Conservation (phyloP, 2,113 vertebrate species). For the Gracilinanus agilis region DNA sequence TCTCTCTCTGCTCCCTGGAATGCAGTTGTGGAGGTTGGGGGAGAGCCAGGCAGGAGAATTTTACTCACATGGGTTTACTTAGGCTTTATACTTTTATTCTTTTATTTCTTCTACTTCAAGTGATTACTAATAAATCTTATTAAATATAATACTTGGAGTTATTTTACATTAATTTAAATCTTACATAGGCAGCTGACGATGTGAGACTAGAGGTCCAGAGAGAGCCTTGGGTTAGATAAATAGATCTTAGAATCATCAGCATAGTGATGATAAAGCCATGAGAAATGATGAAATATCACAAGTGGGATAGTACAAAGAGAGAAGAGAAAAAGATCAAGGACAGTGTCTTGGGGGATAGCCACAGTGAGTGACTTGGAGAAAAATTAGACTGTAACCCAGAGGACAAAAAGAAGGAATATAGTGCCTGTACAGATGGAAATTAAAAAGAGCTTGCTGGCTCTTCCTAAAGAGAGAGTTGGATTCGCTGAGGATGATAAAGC, state of each 20-base stretch:
- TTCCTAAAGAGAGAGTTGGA: no score
- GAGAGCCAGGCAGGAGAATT: no score
- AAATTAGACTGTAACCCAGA: not conserved
- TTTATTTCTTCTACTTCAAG: no score
- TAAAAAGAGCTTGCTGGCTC: not conserved
- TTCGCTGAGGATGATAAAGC: not conserved
- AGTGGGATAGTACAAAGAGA: not conserved
- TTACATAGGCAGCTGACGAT: not conserved
- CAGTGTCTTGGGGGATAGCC: not conserved
- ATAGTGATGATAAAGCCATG: not conserved
- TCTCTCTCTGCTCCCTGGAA: no score
- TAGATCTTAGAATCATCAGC: not conserved
- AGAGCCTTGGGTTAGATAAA: not conserved
- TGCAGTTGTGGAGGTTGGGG: no score
- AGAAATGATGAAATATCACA: not conserved
- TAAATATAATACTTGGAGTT: no score
- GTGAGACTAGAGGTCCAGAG: not conserved
- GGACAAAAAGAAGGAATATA: not conserved
- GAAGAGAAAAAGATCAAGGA: no score
- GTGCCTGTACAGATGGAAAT: no score
- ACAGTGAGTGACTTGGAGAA: not conserved
- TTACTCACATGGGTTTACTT: no score
- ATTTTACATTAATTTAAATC: no score
- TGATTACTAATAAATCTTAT: no score
- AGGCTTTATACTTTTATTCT: no score